Evolutionary conservation across 2,113 vertebrate genomes (phyloP).

Genomic region (Alethe diademata): DNA sequence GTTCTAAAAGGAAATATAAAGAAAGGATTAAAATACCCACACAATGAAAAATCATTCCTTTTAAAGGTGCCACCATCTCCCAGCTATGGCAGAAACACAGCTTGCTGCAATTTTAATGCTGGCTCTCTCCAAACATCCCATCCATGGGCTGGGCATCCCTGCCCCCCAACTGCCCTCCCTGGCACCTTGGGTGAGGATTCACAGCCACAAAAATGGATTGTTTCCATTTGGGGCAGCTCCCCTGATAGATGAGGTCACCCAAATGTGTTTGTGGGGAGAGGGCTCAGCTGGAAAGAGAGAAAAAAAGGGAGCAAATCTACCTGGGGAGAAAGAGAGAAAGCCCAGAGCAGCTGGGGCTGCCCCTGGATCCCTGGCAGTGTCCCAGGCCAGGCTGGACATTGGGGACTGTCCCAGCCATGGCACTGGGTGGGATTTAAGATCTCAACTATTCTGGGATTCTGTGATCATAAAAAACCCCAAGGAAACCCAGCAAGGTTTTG

Average conservation of each 20-base stretch:
- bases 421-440: accelerated
- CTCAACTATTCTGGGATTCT: not conserved
- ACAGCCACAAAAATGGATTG: not conserved
- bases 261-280: not conserved
- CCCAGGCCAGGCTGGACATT: not conserved
- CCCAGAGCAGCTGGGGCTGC: not conserved
- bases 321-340: not conserved
- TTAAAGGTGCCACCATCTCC: not conserved
- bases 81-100: not conserved
- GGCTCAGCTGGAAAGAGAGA: not conserved
- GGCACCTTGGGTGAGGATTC: accelerated
- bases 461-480: not conserved
- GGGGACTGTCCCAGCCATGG: not conserved
- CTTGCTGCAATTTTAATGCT: not conserved
- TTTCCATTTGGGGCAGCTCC: not conserved
- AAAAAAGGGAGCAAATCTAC: not conserved
- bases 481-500: not conserved
- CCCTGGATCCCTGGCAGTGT: not conserved
- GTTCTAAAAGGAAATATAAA: not conserved
- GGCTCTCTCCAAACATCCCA: not conserved
- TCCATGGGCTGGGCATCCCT: accelerated
- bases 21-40: not conserved
- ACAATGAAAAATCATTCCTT: not conserved
- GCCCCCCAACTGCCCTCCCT: not conserved
- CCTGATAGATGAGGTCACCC: accelerated